Percentiles rank a stretch among this genome's conserved stretches.
Evolutionary conservation across 2,888 invertebrate species (phyloP).

Genomic region (Calephelis perditalis): DNA sequence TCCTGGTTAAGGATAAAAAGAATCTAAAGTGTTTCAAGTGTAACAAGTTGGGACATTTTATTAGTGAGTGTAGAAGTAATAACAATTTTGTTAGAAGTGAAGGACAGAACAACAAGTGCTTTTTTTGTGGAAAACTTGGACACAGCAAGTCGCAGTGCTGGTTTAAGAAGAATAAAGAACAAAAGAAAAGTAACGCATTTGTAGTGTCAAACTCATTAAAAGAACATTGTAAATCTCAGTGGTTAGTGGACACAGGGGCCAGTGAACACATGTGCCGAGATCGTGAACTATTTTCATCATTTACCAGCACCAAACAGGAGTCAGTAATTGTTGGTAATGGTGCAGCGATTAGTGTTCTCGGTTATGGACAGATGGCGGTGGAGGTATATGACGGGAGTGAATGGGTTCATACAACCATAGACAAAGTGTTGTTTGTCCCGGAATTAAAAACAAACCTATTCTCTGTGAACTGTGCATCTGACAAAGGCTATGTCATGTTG

Average conservation of each 20-base stretch:
- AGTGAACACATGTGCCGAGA: constrained; percentile 32
- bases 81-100: constrained; percentile 11
- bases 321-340: constrained; percentile 21
- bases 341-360: no score
- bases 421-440: no score
- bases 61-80: constrained; percentile 16
- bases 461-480: no score
- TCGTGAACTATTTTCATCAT: constrained; percentile 28
- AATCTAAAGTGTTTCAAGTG: constrained; percentile 18
- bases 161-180: constrained; percentile 12
- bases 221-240: constrained; percentile 21
- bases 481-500: no score
- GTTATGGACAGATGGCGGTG: no score
- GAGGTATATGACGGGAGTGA: no score
- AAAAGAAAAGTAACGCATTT: constrained; percentile 20
- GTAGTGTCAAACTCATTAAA: constrained; percentile 11
- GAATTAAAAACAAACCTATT: no score
- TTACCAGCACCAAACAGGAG: constrained; percentile 13
- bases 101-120: constrained; percentile 15
- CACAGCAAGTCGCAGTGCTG: constrained; percentile 16
- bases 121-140: constrained; percentile 15
- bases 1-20: constrained; percentile 6
- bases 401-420: no score
- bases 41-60: constrained; percentile 18
- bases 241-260: constrained; percentile 30